Evolutionary conservation across 1,140 invertebrate species (phyloP).

Genomic region (Matsumurasca onukii): DNA sequence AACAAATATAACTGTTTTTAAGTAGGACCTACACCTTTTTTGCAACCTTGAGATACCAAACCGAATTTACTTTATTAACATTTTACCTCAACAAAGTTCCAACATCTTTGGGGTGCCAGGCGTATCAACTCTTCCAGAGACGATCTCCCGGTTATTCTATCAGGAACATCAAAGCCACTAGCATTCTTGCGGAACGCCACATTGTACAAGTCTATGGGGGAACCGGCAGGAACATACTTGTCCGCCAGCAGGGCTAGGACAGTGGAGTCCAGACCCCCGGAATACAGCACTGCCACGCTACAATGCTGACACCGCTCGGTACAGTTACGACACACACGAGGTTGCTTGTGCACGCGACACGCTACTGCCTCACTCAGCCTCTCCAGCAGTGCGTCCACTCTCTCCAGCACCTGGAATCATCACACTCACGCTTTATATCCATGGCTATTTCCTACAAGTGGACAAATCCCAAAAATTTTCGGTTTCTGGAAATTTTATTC

Average conservation of each 20-base stretch:
- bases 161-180: slow-evolving; percentile 64
- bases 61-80: no score
- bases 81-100: slow-evolving; percentile 69
- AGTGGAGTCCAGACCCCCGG: slow-evolving; percentile 93
- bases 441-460: no score
- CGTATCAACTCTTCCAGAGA: slow-evolving; percentile 71
- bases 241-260: slow-evolving; percentile 80
- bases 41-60: no score
- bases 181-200: slow-evolving; percentile 82
- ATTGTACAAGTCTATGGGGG: slow-evolving; percentile 93
- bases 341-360: slow-evolving; percentile 62
- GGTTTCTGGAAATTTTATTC: no score
- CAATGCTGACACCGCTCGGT: slow-evolving; percentile 62
- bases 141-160: slow-evolving; percentile 73
- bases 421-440: no score
- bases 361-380: slow-evolving; percentile 61
- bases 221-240: slow-evolving; percentile 63
- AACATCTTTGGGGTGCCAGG: slow-evolving; percentile 66
- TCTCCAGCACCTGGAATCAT: no score
- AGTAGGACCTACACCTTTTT: no score
- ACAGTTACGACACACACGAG: slow-evolving; percentile 66
- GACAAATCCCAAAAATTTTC: no score
- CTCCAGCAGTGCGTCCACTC: slow-evolving; percentile 39
- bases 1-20: no score
- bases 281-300: slow-evolving; percentile 86